Conservation (phyloP, 2,113 vertebrate genomes). For the Antigone vipio region DNA sequence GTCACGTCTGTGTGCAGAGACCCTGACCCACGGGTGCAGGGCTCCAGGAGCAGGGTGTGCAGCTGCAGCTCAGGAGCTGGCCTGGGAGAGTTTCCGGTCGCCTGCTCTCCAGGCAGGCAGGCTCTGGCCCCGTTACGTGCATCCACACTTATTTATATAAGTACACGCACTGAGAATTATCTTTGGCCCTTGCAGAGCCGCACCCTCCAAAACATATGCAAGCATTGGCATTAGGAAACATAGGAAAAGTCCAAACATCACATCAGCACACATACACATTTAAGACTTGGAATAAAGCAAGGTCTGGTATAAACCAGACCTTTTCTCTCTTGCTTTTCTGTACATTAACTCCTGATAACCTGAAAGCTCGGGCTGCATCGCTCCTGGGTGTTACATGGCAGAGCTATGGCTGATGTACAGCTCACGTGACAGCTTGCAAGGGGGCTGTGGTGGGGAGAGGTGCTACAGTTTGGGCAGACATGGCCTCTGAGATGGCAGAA, state of each 20-base stretch:
- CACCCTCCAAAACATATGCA: constrained; percentile 28
- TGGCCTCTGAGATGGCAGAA: not conserved
- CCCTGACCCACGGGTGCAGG: not conserved
- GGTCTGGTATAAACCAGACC: not conserved
- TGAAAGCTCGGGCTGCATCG: not conserved
- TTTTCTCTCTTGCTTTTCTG: not conserved
- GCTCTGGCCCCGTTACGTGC: constrained; percentile 25
- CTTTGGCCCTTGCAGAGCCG: constrained; percentile 27
- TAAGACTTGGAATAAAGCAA: not conserved
- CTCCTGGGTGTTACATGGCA: not conserved
- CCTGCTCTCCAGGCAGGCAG: not conserved
- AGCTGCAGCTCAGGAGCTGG: not conserved
- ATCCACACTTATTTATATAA: constrained; percentile 29
- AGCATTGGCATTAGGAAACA: not conserved
- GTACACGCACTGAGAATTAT: constrained; percentile 13
- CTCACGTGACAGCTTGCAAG: not conserved
- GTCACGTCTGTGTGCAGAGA: not conserved
- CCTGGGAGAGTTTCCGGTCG: not conserved
- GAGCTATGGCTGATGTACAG: not conserved
- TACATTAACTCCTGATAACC: not conserved
- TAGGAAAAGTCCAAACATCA: not conserved
- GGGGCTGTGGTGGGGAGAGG: not conserved
- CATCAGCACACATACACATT: not conserved
- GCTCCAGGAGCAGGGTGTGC: not conserved
- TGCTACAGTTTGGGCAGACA: not conserved